Conservation (phyloP, 2,888 invertebrate species). For the Platerodrilus igneus region DNA sequence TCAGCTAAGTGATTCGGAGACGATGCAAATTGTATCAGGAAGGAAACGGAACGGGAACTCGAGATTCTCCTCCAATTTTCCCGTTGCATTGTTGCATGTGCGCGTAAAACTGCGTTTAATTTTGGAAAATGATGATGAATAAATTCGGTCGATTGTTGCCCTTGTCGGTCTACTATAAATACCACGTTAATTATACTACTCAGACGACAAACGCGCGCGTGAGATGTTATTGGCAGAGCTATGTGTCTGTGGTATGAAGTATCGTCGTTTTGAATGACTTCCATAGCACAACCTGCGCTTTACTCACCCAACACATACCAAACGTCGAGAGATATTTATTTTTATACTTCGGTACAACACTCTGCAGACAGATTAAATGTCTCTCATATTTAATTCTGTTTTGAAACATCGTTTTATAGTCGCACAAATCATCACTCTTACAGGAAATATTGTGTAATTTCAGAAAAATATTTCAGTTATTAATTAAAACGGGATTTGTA, state of each 20-base stretch:
- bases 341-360: constrained; percentile 31
- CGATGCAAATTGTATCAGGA: constrained; percentile 49
- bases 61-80: constrained; percentile 25
- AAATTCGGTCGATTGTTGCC: constrained; percentile 41
- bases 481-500: too few species aligned
- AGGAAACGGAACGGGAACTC: constrained; percentile 36
- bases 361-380: constrained; percentile 24
- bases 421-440: too few species aligned
- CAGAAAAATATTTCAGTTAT: too few species aligned
- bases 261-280: constrained; percentile 47
- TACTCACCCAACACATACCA: constrained; percentile 43
- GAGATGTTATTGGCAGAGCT: constrained; percentile 46
- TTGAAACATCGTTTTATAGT: too few species aligned
- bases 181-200: constrained; percentile 47
- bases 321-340: constrained; percentile 39
- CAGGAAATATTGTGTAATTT: too few species aligned
- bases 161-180: constrained; percentile 47
- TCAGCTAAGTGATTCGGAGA: constrained; percentile 46
- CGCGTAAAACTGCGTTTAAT: constrained; percentile 16
- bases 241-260: constrained; percentile 41
- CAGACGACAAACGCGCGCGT: constrained; percentile 44
- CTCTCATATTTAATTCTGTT: constrained; percentile 14
- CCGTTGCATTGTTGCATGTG: constrained; percentile 18
- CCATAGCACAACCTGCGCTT: constrained; percentile 44
- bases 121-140: constrained; percentile 21